Percentiles rank a stretch among this genome's conserved stretches.
These are phyloP conservation scores for Melanostigma gelatinosum DNA, from an alignment of 2,113 vertebrate genomes.

Conservation along the genomic window DNA sequence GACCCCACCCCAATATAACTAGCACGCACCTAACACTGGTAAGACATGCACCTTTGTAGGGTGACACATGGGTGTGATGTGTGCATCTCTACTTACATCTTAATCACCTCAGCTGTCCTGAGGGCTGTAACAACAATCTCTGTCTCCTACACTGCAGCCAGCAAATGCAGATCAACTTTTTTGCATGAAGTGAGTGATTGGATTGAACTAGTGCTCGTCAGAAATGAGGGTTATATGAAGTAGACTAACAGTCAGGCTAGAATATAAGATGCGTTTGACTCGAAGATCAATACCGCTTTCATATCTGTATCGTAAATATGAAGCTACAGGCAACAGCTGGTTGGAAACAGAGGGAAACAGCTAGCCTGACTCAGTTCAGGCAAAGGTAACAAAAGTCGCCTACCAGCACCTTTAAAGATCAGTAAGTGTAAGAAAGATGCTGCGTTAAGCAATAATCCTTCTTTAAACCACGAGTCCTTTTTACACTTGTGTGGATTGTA, in stretches of 20 bases:
- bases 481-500: not conserved
- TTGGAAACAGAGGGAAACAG: not conserved
- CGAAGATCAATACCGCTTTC: not conserved
- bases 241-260: not conserved
- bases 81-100: constrained; percentile 57
- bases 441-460: not conserved
- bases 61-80: constrained; percentile 16
- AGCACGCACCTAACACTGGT: not conserved
- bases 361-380: not conserved
- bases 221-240: not conserved
- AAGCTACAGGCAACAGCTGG: not conserved
- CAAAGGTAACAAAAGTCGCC: not conserved
- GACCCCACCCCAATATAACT: not conserved
- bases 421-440: not conserved
- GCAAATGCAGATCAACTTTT: constrained; percentile 28
- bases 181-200: not conserved
- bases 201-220: not conserved
- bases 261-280: not conserved
- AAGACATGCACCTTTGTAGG: constrained; percentile 20
- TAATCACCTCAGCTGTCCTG: constrained; percentile 44
- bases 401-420: not conserved
- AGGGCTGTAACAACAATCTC: constrained; percentile 57
- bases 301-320: not conserved
- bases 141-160: constrained; percentile 16
- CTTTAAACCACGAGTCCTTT: no score